phyloP scores from a whole-genome alignment of 2,113 vertebrate species.

The Mustelus asterias region DNA sequence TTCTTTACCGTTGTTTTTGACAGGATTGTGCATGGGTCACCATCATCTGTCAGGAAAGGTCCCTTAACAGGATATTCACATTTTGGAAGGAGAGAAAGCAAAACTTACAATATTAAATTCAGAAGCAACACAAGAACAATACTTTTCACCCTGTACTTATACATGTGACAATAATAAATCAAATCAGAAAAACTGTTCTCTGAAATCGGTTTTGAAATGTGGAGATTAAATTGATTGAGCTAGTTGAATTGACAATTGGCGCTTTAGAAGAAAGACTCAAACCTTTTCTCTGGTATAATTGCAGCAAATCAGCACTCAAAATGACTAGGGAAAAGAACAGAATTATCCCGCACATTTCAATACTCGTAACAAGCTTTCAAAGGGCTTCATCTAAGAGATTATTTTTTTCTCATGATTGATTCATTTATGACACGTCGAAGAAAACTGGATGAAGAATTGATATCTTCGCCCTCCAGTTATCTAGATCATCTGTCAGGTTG shows the following conservation, averaged over 20 bases:
- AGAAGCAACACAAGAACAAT: neutral
- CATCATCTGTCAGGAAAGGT: neutral
- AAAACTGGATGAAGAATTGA: neutral
- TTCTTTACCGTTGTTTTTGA: neutral
- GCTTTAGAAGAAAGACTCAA: neutral
- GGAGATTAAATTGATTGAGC: neutral
- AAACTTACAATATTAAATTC: neutral
- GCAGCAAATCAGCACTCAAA: neutral
- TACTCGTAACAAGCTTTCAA: neutral
- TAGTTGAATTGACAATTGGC: neutral
- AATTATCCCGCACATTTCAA: neutral
- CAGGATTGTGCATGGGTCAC: neutral
- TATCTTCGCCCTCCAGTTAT: neutral
- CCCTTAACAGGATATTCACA: neutral
- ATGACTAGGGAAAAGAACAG: neutral
- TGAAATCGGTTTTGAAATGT: neutral
- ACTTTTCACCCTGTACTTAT: neutral
- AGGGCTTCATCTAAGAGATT: neutral
- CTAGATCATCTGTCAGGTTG: neutral
- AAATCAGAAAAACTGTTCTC: neutral
- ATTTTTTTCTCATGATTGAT: neutral
- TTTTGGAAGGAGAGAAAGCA: neutral
- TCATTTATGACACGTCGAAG: neutral
- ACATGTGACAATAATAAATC: too few species aligned
- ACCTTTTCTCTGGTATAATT: neutral